A percentile compares a stretch with the other conserved stretches of the same genome.
These are phyloP conservation scores for Bos indicus DNA, from an alignment of 2,113 vertebrate genomes.

Conservation along the genomic window DNA sequence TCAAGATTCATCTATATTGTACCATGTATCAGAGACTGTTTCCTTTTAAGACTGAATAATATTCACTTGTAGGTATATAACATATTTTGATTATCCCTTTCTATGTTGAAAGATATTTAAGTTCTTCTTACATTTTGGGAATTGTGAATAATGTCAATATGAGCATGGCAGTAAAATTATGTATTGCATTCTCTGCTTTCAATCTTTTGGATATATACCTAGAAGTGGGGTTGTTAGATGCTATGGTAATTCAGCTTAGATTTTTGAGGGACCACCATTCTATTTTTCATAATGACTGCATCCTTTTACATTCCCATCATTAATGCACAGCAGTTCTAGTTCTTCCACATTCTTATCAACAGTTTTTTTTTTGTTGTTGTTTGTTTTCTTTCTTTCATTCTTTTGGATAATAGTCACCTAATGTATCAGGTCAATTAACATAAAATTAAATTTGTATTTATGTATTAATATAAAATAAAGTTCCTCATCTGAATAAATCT, in stretches of 20 bases:
- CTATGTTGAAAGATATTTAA: neutral
- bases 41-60: neutral
- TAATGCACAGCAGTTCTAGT: neutral
- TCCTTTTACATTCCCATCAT: neutral
- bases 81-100: neutral
- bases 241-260: neutral
- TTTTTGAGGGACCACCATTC: neutral
- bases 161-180: neutral
- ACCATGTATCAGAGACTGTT: neutral
- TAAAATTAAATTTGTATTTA: neutral
- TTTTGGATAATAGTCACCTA: neutral
- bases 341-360: neutral
- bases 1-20: neutral
- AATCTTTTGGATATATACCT: neutral
- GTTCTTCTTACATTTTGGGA: neutral
- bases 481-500: neutral
- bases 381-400: neutral
- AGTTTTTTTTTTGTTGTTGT: neutral
- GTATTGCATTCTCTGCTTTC: neutral
- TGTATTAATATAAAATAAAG: neutral
- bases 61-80: neutral
- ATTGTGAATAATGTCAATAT: neutral
- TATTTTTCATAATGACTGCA: neutral
- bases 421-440: neutral
- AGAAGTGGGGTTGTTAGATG: neutral